Conservation (phyloP, 2,888 invertebrate genomes). For the Sturmia bella region DNA sequence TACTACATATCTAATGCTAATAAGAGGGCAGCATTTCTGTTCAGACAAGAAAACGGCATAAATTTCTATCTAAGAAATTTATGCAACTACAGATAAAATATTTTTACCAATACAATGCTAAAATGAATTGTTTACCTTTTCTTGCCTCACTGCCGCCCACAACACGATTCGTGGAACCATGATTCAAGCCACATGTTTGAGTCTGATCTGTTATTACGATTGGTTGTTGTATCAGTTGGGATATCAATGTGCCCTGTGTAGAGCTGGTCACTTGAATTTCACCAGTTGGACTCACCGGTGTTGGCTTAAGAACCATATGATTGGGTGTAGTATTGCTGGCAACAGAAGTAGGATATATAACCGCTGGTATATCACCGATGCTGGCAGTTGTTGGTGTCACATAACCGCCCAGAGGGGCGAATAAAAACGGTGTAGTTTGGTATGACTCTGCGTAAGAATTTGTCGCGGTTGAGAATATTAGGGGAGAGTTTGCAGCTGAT, state of each 20-base stretch:
- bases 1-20: no score
- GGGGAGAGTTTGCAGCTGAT: neutral
- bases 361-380: conserved; percentile 3
- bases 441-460: neutral
- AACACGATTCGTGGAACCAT: conserved; percentile 81
- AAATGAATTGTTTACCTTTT: conserved; percentile 75
- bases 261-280: neutral
- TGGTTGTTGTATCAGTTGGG: conserved; percentile 8
- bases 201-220: neutral
- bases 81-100: no score
- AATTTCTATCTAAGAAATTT: no score
- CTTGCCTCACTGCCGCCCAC: conserved; percentile 83
- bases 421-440: conserved; percentile 49
- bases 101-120: no score
- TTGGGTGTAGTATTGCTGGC: neutral
- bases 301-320: conserved; percentile 24
- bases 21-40: no score
- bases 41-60: no score
- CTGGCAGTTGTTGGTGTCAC: conserved; percentile 6
- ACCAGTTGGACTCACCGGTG: neutral
- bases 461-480: neutral
- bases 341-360: neutral
- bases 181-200: conserved; percentile 83
- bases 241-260: neutral
- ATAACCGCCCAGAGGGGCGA: conserved; percentile 59